Conservation (phyloP, 2,797 vertebrate species). For the Pangasius krempfi region DNA sequence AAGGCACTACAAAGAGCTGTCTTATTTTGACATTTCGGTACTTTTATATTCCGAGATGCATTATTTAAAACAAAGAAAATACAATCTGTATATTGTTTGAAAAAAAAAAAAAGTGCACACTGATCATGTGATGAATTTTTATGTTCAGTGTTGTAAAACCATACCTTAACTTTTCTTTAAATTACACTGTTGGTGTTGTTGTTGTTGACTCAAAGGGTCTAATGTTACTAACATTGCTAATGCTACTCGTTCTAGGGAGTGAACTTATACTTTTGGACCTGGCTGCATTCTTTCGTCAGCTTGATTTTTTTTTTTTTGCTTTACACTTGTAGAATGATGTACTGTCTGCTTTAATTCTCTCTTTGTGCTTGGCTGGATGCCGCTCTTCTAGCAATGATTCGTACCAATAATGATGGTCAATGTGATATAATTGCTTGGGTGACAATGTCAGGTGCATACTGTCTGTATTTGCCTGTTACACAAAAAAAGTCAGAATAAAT, state of each 20-base stretch:
- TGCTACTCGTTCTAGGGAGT: background rate
- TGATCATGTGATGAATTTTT: background rate
- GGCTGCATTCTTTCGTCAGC: background rate
- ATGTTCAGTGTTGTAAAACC: background rate
- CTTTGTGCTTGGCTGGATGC: constrained; percentile 87
- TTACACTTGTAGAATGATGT: constrained; percentile 6
- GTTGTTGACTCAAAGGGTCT: background rate
- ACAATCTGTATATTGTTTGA: background rate
- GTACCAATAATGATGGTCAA: constrained; percentile 79
- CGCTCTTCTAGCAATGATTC: constrained; percentile 84
- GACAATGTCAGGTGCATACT: background rate
- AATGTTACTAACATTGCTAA: background rate
- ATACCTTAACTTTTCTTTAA: background rate
- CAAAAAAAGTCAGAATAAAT: constrained; percentile 1
- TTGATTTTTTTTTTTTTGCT: background rate
- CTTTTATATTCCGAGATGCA: background rate
- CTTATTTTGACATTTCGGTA: background rate
- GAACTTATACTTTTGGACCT: background rate
- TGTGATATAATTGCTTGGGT: constrained; percentile 46
- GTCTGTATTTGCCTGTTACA: constrained; percentile 3
- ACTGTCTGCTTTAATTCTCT: constrained; percentile 81
- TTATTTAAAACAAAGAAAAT: background rate
- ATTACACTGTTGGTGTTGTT: background rate
- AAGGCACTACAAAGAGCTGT: background rate
- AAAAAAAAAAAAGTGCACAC: background rate